Percentiles rank a stretch among this genome's conserved stretches.
Conservation (phyloP, 1,140 invertebrate genomes). For the Diuraphis noxia region DNA sequence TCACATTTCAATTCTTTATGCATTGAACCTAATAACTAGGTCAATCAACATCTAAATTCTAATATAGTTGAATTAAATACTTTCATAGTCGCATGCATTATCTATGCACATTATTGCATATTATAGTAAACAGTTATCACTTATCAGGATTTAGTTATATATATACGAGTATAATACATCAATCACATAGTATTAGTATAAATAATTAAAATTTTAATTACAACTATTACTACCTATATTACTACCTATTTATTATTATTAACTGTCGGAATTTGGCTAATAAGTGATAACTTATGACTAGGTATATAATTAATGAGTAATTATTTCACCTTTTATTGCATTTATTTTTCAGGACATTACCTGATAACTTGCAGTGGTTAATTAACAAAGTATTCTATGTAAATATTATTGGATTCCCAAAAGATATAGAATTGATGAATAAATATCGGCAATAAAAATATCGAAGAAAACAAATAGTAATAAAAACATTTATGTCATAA, state of each 20-base stretch:
- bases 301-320: not conserved
- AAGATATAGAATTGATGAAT: conserved; percentile 9
- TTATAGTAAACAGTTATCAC: too few species aligned
- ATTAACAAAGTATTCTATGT: conserved; percentile 27
- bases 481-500: not conserved
- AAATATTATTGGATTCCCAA: conserved; percentile 9
- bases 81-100: too few species aligned
- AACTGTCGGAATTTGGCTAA: too few species aligned
- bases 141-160: too few species aligned
- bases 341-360: conserved; percentile 23
- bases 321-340: not conserved
- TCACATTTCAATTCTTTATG: not conserved
- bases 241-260: too few species aligned
- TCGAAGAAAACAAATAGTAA: not conserved
- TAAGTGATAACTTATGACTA: too few species aligned
- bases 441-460: not conserved
- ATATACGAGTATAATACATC: too few species aligned
- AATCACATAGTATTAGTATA: too few species aligned
- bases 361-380: not conserved
- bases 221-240: too few species aligned
- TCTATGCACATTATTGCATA: too few species aligned
- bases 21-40: not conserved
- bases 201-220: too few species aligned
- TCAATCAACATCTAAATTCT: not conserved
- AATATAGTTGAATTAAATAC: not conserved